Evolutionary conservation across 2,113 vertebrate species (phyloP).

Genomic region (Colistium nudipinnis): DNA sequence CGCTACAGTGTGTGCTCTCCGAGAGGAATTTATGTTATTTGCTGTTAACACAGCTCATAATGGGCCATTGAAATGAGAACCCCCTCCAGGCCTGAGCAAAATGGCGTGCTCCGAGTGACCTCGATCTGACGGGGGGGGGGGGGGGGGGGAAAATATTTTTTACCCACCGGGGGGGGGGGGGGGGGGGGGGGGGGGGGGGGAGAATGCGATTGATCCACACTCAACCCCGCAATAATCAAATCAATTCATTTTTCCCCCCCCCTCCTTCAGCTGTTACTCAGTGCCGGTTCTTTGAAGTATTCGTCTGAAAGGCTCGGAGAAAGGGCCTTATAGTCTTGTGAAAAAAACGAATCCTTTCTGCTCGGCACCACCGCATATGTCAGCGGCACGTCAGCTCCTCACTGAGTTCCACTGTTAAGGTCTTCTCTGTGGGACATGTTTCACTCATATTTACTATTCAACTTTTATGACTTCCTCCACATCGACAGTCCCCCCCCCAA

Average conservation of each 20-base stretch:
- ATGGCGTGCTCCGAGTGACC: constrained; percentile 75
- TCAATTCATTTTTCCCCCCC: constrained; percentile 84
- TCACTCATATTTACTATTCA: constrained; percentile 35
- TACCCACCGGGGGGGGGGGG: constrained; percentile 75
- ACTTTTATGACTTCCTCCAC: too few relatives aligned
- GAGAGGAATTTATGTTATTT: constrained; percentile 90
- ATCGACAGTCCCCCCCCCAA: too few relatives aligned
- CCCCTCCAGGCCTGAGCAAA: constrained; percentile 73
- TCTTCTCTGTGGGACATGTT: constrained; percentile 49
- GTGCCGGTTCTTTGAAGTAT: constrained; percentile 64
- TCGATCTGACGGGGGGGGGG: constrained; percentile 70
- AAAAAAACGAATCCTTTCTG: constrained; percentile 48
- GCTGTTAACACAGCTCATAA: constrained; percentile 90
- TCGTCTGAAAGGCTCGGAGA: constrained; percentile 45
- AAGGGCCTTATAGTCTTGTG: constrained; percentile 44
- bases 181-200: constrained; percentile 77
- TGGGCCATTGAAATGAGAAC: constrained; percentile 87
- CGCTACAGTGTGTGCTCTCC: constrained; percentile 66
- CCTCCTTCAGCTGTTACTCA: constrained; percentile 64
- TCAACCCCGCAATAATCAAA: constrained; percentile 87
- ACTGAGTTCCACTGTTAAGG: constrained; percentile 41
- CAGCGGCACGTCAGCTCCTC: constrained; percentile 11
- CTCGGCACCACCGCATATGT: constrained; percentile 32
- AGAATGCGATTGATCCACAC: constrained; percentile 87
- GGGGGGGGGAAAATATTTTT: too few relatives aligned